Conservation (phyloP, 2,797 vertebrate species). For the Thripadectes ignobilis region DNA sequence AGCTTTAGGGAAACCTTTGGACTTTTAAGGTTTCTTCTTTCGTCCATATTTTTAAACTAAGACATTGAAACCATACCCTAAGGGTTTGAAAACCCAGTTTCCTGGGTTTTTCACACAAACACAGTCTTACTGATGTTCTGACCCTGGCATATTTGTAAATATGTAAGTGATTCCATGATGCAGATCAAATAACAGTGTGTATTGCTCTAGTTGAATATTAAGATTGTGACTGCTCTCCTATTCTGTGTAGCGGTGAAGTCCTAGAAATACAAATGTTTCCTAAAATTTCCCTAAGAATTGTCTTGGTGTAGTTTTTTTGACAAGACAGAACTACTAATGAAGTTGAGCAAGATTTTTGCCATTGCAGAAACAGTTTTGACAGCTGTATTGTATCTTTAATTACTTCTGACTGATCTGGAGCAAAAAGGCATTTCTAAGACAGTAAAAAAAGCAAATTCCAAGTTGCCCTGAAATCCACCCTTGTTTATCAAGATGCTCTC, state of each 20-base stretch:
- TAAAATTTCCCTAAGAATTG: neutral
- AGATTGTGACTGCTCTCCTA: neutral
- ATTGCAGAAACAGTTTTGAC: neutral
- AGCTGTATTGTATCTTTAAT: neutral
- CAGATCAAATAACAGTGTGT: neutral
- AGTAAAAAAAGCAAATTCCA: neutral
- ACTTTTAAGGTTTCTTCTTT: neutral
- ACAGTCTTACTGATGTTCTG: neutral
- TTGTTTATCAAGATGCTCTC: neutral
- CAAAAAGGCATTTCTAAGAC: neutral
- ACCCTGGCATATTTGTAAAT: neutral
- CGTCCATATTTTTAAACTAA: neutral
- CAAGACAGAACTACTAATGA: neutral
- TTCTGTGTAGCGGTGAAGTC: neutral
- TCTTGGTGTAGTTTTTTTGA: neutral
- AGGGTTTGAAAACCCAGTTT: neutral
- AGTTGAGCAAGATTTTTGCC: neutral
- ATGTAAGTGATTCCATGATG: neutral
- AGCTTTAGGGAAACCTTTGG: neutral
- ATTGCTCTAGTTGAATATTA: neutral
- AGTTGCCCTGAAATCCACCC: neutral
- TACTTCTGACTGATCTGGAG: neutral
- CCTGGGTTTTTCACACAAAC: neutral
- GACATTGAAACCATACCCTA: neutral
- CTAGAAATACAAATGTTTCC: neutral